These are phyloP conservation scores for Camptogramma bilineatum DNA, from an alignment of 2,888 invertebrate genomes.

Conservation along the genomic window DNA sequence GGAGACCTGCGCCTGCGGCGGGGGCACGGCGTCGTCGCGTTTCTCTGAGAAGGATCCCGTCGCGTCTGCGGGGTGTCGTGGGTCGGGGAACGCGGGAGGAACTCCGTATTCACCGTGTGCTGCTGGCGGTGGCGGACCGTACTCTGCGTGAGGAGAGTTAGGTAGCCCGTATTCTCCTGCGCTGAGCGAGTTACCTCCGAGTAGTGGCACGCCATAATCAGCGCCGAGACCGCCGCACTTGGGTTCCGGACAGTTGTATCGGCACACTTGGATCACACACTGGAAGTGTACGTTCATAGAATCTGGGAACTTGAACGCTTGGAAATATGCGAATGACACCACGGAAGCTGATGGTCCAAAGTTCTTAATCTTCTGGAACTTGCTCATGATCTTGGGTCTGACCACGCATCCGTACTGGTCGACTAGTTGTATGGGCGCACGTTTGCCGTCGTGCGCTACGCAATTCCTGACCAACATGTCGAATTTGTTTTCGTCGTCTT, in stretches of 20 bases:
- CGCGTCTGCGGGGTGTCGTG: conserved; percentile 94
- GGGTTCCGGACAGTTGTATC: conserved; percentile 96
- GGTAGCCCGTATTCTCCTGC: conserved; percentile 88
- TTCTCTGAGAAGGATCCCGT: conserved; percentile 93
- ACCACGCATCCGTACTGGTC: conserved; percentile 97
- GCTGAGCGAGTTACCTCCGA: conserved; percentile 86
- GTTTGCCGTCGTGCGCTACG: conserved; percentile 97
- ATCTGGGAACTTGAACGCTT: conserved; percentile 98
- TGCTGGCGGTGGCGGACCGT: conserved; percentile 88
- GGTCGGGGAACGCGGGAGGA: conserved; percentile 94
- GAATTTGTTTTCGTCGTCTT: conserved; percentile 98
- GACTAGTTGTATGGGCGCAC: conserved; percentile 96
- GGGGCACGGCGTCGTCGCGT: conserved; percentile 91
- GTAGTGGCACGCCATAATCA: conserved; percentile 88
- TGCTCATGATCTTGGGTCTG: conserved; percentile 97
- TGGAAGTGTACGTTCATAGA: conserved; percentile 99
- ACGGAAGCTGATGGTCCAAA: conserved; percentile 97
- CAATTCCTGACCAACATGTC: conserved; percentile 98
- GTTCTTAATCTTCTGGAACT: conserved; percentile 98
- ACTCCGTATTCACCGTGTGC: conserved; percentile 89
- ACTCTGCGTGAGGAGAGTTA: conserved; percentile 86
- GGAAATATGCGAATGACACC: conserved; percentile 97
- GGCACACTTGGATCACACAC: conserved; percentile 97
- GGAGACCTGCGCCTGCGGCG: conserved; percentile 92
- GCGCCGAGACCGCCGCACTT: conserved; percentile 91